These are phyloP conservation scores for Boloria selene DNA, from an alignment of 2,888 invertebrate genomes.

Conservation along the genomic window DNA sequence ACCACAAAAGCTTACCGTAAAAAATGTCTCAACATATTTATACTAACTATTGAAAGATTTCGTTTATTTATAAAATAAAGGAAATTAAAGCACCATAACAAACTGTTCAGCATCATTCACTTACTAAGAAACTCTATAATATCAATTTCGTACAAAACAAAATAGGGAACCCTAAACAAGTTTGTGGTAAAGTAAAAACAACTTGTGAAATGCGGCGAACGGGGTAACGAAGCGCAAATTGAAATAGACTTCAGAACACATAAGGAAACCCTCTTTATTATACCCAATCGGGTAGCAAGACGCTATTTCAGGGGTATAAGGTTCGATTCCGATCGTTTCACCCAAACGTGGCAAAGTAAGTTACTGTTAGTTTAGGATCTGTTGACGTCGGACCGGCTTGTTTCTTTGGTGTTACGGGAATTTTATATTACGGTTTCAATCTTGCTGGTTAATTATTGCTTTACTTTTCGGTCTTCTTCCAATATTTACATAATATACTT, in stretches of 20 bases:
- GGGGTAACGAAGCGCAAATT: constrained; percentile 60
- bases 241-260: constrained; percentile 53
- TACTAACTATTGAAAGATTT: too few species aligned
- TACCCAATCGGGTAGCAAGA: constrained; percentile 33
- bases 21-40: too few species aligned
- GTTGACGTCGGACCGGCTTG: constrained; percentile 43
- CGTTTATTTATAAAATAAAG: neutral
- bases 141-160: constrained; percentile 8
- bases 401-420: constrained; percentile 30
- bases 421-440: constrained; percentile 12
- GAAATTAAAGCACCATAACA: neutral
- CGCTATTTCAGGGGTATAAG: constrained; percentile 42
- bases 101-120: too few species aligned
- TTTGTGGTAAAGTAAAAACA: constrained; percentile 42
- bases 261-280: constrained; percentile 52
- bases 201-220: constrained; percentile 42
- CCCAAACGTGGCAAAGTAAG: constrained; percentile 24
- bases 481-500: neutral
- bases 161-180: constrained; percentile 11
- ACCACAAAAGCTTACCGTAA: too few species aligned
- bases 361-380: constrained; percentile 56
- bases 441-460: neutral
- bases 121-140: neutral
- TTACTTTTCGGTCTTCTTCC: neutral
- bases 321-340: constrained; percentile 34